A percentile compares a stretch with the other conserved stretches of the same genome.
Conservation (phyloP, 2,888 invertebrate species). For the Netelia inedita region DNA sequence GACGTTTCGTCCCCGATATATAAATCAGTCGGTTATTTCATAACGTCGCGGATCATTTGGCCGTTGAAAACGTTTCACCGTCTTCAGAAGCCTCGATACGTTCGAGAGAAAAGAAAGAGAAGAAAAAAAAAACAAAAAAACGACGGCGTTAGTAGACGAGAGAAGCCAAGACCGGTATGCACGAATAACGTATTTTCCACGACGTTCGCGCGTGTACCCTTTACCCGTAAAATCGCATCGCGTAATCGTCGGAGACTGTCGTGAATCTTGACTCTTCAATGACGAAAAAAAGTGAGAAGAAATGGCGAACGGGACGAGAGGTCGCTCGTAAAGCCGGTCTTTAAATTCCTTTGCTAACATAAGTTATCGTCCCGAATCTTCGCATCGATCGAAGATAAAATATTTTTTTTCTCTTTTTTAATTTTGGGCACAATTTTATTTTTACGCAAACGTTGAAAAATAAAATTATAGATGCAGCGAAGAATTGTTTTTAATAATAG, state of each 20-base stretch:
- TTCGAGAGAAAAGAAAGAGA: constrained; percentile 15
- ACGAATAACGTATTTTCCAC: constrained; percentile 30
- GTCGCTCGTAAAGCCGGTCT: constrained; percentile 9
- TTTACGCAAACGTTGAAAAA: too few relatives aligned
- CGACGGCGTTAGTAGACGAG: background rate
- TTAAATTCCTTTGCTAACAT: constrained; percentile 24
- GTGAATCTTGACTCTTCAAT: constrained; percentile 14
- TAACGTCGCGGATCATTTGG: constrained; percentile 53
- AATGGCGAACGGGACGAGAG: background rate
- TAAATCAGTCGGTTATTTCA: constrained; percentile 63
- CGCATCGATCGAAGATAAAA: background rate
- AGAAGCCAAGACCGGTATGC: constrained; percentile 40
- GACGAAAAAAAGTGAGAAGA: constrained; percentile 1
- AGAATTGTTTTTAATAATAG: too few relatives aligned
- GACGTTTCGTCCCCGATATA: constrained; percentile 45
- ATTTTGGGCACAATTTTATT: too few relatives aligned
- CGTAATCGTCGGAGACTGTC: constrained; percentile 20
- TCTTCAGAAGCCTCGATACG: constrained; percentile 19
- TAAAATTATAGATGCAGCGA: too few relatives aligned
- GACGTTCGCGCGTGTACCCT: constrained; percentile 27
- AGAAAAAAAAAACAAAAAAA: constrained; percentile 16
- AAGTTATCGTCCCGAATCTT: constrained; percentile 1
- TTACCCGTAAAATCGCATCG: constrained; percentile 4
- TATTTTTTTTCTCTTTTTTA: too few relatives aligned
- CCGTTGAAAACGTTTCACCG: constrained; percentile 41